A percentile compares a stretch with the other conserved stretches of the same genome.
Evolutionary conservation across 2,113 vertebrate genomes (phyloP).

Genomic region (Charina bottae): DNA sequence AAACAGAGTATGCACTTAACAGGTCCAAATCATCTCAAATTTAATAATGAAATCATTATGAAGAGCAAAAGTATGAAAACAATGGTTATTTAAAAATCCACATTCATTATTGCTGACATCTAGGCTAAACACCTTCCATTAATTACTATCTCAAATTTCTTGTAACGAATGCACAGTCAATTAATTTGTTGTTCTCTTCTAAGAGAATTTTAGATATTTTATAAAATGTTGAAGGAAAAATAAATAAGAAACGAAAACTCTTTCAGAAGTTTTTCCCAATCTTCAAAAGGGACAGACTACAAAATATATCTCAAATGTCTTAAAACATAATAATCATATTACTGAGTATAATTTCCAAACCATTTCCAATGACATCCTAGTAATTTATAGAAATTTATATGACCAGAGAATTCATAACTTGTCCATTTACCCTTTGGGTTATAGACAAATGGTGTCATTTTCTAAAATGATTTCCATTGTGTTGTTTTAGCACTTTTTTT

Average conservation of each 20-base stretch:
- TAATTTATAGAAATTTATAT: background rate
- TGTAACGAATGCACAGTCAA: background rate
- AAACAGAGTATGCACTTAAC: background rate
- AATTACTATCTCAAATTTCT: background rate
- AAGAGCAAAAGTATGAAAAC: background rate
- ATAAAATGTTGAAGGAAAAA: conserved; percentile 6
- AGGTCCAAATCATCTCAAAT: background rate
- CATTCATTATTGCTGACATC: background rate
- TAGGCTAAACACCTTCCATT: background rate
- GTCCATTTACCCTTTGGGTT: background rate
- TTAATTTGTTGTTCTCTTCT: background rate
- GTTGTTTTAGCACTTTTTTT: conserved; percentile 62
- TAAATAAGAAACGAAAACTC: background rate
- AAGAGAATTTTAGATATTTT: background rate
- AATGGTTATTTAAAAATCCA: background rate
- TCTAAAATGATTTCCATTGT: conserved; percentile 29
- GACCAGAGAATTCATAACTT: conserved; percentile 11
- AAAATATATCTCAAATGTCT: background rate
- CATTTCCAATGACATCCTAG: background rate
- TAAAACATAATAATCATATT: background rate
- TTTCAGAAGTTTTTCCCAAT: background rate
- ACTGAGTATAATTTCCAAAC: background rate
- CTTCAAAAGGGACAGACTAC: background rate
- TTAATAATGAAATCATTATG: background rate
- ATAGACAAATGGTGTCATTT: conserved; percentile 14